Evolutionary conservation across 2,113 vertebrate genomes (phyloP), one percentile per base, ranked within the genome.

Genomic region (Phylloscopus whistleri): DNA sequence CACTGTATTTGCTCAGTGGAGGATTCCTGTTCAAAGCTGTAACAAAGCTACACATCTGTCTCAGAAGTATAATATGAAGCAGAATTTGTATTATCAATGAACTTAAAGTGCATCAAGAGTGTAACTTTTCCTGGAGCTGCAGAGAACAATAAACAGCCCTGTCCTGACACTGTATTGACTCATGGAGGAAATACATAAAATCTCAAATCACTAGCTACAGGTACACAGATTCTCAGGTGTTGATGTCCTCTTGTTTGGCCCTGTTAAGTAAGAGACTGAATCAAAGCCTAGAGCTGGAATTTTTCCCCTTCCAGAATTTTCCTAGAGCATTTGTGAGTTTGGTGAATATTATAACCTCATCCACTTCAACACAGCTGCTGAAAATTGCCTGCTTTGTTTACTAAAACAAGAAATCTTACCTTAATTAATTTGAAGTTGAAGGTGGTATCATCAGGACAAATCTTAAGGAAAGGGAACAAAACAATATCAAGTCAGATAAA

Each of bases 391-490:
- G 10, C 15, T 69, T 87, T 72, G 63, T 30, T 87, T 35, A 72
- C 22, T 31, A 53, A 69, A 87, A 13, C 44, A 93, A 48, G 24
- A 81, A 62, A 60, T 49, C 84, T 98, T 99, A 99, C 99, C 99
- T 98, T 98, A 97, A 99, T 98, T 90, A 97, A 97, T 80, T 49
- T 96, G 73, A 99, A 91, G 92, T 99, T 97, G 78, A 98, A 51
- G 30, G 94, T 95, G 72, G 90, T 98, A 94, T 97, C 97, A 89
- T 95, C 97, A 48, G 98, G 98, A 96, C 94, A 98, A 87, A 97
- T 97, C 99, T 99, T 95, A 85, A 93, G 56, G 55, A 90, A 41
- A 94, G 20, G 17, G 31, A 95, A 88, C 33, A 95, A 94, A 85
- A 58, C 8, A 76, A 7, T 7, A 60, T 44, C 12, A 90, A 69